Percentiles rank a stretch among this genome's conserved stretches.
Evolutionary conservation across 2,797 vertebrate species (phyloP).

Genomic region (Oreonectes daqikongensis): DNA sequence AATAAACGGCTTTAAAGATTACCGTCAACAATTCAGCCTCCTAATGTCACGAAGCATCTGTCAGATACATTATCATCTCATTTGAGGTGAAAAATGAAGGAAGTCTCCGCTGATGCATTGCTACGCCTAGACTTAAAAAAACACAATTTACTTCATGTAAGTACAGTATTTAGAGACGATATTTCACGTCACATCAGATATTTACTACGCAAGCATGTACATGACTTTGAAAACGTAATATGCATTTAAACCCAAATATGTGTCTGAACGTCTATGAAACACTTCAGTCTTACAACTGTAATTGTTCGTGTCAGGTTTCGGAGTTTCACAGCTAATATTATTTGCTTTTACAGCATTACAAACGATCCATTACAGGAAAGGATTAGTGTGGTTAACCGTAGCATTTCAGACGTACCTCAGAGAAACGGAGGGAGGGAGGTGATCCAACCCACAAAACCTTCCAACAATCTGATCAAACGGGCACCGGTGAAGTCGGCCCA

Average conservation of each 20-base stretch:
- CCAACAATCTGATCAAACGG: background rate
- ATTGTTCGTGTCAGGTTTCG: background rate
- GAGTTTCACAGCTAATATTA: background rate
- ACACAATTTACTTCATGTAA: too few relatives aligned
- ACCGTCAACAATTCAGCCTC: slow-evolving; percentile 5
- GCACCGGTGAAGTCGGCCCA: background rate
- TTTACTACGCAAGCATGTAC: too few relatives aligned
- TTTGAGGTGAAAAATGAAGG: slow-evolving; percentile 10
- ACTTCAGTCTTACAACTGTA: background rate
- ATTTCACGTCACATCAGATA: too few relatives aligned
- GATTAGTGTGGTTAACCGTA: background rate
- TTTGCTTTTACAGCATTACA: background rate
- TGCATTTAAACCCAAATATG: background rate
- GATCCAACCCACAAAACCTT: background rate
- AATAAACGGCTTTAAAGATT: slow-evolving; percentile 24
- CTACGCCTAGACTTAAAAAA: background rate
- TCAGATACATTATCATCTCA: slow-evolving; percentile 23
- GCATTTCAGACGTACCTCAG: background rate
- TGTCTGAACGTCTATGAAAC: background rate
- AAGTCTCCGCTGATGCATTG: background rate
- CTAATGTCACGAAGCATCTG: slow-evolving; percentile 22
- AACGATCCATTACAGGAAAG: background rate
- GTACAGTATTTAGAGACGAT: too few relatives aligned
- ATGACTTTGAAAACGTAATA: too few relatives aligned
- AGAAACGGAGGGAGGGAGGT: background rate